phyloP scores from a whole-genome alignment of 2,113 vertebrate species.

The Blennius ocellaris region DNA sequence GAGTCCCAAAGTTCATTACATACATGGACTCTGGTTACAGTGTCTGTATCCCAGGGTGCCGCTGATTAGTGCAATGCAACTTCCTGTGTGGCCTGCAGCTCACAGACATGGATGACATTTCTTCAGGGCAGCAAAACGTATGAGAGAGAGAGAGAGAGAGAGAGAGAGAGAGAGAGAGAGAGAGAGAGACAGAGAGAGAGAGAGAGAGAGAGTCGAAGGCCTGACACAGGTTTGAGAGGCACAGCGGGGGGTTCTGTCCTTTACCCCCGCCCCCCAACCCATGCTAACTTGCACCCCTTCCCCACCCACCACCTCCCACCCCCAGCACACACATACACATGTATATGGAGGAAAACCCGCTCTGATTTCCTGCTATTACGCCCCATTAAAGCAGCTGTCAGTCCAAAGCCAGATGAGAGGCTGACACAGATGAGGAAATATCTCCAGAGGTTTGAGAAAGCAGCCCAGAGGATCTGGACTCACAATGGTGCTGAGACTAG shows the following conservation, averaged over 20 bases:
- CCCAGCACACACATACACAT: conserved; percentile 33
- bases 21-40: conserved; percentile 68
- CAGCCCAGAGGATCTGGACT: conserved; percentile 64
- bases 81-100: conserved; percentile 83
- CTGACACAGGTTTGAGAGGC: conserved; percentile 72
- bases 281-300: conserved; percentile 24
- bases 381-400: conserved; percentile 85
- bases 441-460: conserved; percentile 70
- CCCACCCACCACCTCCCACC: conserved; percentile 14
- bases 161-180: conserved; percentile 28
- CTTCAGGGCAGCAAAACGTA: conserved; percentile 22
- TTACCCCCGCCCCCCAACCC: conserved; percentile 31
- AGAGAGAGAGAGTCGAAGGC: conserved; percentile 46
- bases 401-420: conserved; percentile 82
- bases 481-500: conserved; percentile 53
- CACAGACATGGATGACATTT: conserved; percentile 62
- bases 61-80: conserved; percentile 80
- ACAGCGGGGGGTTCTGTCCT: conserved; percentile 76
- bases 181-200: conserved; percentile 24
- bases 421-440: conserved; percentile 80
- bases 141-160: conserved; percentile 35
- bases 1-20: conserved; percentile 30
- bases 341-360: conserved; percentile 67
- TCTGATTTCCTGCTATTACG: conserved; percentile 87
- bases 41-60: conserved; percentile 69